Conservation (phyloP, 2,888 invertebrate species). For the Agrypnus murinus region DNA sequence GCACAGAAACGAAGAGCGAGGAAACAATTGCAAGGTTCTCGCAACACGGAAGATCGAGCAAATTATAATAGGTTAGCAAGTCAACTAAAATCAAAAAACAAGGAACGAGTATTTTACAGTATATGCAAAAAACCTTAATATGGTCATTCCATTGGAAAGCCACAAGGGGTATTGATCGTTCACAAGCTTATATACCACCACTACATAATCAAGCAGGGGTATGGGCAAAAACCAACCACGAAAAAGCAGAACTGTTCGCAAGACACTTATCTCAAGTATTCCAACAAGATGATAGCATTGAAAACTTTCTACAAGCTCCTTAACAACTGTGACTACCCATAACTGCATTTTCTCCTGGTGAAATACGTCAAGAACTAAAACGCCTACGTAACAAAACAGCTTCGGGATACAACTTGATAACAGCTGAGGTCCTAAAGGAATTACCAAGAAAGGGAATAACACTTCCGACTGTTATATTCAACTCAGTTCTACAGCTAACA, state of each 20-base stretch:
- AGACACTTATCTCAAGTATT: neutral
- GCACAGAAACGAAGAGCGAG: slow-evolving; percentile 8
- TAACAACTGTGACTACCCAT: neutral
- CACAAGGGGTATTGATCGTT: neutral
- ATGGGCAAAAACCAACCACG: neutral
- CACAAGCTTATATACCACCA: neutral
- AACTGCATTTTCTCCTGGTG: too few species aligned
- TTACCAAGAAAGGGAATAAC: too few species aligned
- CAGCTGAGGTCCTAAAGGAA: neutral
- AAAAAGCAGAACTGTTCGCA: slow-evolving; percentile 1
- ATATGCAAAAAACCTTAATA: slow-evolving; percentile 4
- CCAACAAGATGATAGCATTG: neutral
- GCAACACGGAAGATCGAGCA: neutral
- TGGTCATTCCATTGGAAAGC: neutral
- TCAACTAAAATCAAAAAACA: neutral
- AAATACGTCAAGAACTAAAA: too few species aligned
- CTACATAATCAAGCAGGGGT: neutral
- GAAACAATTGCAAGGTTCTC: slow-evolving; percentile 1
- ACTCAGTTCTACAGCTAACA: slow-evolving; percentile 11
- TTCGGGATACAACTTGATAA: slow-evolving; percentile 6
- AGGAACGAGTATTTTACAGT: neutral
- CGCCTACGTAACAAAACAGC: neutral
- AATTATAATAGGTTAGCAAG: slow-evolving; percentile 3
- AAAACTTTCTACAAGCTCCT: neutral
- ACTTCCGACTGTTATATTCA: slow-evolving; percentile 3